Base-by-base conservation (phyloP, 30 jellyfish, hydroid and myxozoan species). In the Cassiopea xamachana region DNA sequence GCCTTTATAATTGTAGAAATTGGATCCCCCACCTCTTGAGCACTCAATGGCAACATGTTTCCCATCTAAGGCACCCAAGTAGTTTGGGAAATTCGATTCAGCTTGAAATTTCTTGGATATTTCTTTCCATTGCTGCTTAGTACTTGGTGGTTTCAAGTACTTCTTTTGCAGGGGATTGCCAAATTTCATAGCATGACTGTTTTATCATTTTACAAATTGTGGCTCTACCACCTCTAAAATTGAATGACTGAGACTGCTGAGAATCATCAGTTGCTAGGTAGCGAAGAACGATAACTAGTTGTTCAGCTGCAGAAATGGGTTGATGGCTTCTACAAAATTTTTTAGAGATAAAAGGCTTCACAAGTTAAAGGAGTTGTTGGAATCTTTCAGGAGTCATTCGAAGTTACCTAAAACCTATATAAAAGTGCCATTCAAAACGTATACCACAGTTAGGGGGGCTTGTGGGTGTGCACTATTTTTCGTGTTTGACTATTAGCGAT, bases 251-350 rank as follows among this genome's bases (percentile, higher is more conserved):
- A 44, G 94, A 75, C 69, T 82, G 94, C 85, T 88, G 95, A 15
- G 91, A 88, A 27, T 88, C 95, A 60, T 92, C 95, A 17, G 95
- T 88, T 4, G 97, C 84, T 9, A 90, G 80, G 74, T 82, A 84
- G 62, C 97, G 16, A 43, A 90, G 39, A 19, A 90, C 84, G 10
- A 90, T 68, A 9, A 81, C 89, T 77, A 89, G 39, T 19, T 93
- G 67, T 69, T 89, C 90, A 17, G 27, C 87, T 69, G 90, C 89
- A n/a, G 93, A 80, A 19, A 89, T 81, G 19, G 90, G 69, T 16
- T 18, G 50, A 43, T 70, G 61, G 67, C 90, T 64, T 70, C 82
- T 61, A 49, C 90, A 80, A 60, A 44, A 60, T 60, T 64, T 88
- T 67, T 88, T 79, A 19, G 69, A 59, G 47, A 80, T 80, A 50